Conservation (phyloP, 1,140 invertebrate genomes). For the Cherax destructor region DNA sequence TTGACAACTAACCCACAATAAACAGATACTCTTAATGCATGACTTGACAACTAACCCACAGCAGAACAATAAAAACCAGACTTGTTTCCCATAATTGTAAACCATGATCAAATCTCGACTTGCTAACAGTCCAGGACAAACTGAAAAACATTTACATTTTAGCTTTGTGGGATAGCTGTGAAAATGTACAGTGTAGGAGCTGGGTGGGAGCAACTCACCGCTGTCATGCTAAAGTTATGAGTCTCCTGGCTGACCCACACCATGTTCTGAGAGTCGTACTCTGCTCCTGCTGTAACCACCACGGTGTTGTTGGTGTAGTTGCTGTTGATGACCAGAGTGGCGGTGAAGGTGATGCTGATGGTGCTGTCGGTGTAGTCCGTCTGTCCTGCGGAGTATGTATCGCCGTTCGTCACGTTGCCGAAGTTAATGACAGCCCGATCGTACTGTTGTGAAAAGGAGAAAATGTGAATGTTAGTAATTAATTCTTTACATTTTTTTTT, state of each 20-base stretch:
- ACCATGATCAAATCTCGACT: too few species aligned
- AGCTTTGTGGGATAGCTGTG: too few species aligned
- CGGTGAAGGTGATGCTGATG: constrained; percentile 74
- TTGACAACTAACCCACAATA: too few species aligned
- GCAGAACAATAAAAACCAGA: too few species aligned
- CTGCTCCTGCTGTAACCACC: constrained; percentile 77
- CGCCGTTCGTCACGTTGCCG: constrained; percentile 72
- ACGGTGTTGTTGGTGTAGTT: constrained; percentile 71
- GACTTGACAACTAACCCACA: too few species aligned
- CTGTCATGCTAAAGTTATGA: not conserved
- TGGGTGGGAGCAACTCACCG: constrained; percentile 1
- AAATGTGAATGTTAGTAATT: too few species aligned
- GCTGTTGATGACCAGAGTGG: constrained; percentile 74
- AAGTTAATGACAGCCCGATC: constrained; percentile 76
- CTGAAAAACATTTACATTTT: too few species aligned
- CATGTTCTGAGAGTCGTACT: constrained; percentile 75
- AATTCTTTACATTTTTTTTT: too few species aligned
- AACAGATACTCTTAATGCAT: too few species aligned
- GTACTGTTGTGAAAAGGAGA: constrained; percentile 73
- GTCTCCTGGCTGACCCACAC: constrained; percentile 77
- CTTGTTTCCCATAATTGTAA: too few species aligned
- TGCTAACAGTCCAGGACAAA: too few species aligned
- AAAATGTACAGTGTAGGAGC: too few species aligned
- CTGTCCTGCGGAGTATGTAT: constrained; percentile 72
- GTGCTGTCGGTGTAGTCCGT: constrained; percentile 73